Base-by-base conservation (phyloP, 2,888 invertebrate species). In the Rhagophthalmus giganteus region DNA sequence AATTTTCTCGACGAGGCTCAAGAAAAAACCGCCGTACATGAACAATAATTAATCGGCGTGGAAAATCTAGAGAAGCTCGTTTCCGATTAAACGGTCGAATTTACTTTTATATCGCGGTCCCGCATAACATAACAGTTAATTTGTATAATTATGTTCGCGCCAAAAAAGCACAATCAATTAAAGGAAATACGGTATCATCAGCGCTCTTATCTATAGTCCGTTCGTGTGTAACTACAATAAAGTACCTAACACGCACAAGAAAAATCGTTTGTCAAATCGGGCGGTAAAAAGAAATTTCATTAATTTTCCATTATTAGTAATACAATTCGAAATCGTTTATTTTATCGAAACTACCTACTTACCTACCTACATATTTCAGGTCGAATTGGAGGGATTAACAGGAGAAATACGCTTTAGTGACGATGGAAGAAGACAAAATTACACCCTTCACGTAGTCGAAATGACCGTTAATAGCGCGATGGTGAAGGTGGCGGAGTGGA, bases 401-500 rank as follows among this genome's bases (percentile, higher is more conserved):
- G 94, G 94, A 40, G 90, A 91, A 72, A 89, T 94, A 64, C 87
- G 90, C 39, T 94, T 94, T 76, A 91, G 89, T 71, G 92, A 94
- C 63, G 90, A 91, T 67, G 94, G 94, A 8, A 84, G 90, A 64
- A 80, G 94, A 40, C 85, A 88, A 70, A 93, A 94, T 78, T 94
- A 92, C 72, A 89, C 91, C 1, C 78, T 94, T 57, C 90, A 94
- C 71, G 88, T 93, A 52, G 89, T 95, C 38, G 90, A 94, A 76
- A 92, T 95, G 90, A 94, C 94, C 2, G 88, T 93, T 46, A 91
- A 94, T 68, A 92, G 93, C 68, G 90, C 91, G 15, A 89, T 93
- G 88, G 85, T 93, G 10, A 92, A 93, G 81, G 88, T 93, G 4
- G 93, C 90, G 11, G 88, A 90, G 67, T 94, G 93, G 93, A 87